Conservation (phyloP, 2,113 vertebrate genomes). For the Pedetes capensis region DNA sequence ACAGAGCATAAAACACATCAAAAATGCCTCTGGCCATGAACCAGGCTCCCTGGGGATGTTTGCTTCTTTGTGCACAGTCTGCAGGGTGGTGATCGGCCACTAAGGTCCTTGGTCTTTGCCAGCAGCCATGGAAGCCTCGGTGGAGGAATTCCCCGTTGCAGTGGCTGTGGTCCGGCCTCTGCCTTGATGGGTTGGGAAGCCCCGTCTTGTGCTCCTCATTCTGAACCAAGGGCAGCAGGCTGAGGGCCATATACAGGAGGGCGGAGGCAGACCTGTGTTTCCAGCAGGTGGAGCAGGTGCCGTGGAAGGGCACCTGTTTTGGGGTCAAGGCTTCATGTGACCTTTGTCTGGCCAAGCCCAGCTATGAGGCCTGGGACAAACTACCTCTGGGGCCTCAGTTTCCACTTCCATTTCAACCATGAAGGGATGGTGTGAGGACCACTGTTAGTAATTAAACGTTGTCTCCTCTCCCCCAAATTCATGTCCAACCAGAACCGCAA, state of each 20-base stretch:
- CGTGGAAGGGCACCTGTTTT: rapidly evolving
- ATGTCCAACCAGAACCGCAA: not conserved
- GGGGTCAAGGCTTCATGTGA: not conserved
- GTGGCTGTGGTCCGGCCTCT: not conserved
- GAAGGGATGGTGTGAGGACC: not conserved
- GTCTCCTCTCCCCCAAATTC: not conserved
- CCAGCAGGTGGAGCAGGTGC: not conserved
- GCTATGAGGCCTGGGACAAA: not conserved
- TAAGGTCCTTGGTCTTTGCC: rapidly evolving
- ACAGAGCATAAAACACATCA: rapidly evolving
- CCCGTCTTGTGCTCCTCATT: not conserved
- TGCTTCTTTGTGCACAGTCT: not conserved
- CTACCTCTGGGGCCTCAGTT: not conserved
- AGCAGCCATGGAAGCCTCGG: not conserved
- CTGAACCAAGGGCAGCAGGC: not conserved
- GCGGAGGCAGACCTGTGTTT: rapidly evolving
- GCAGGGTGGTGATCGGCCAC: not conserved
- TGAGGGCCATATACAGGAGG: too few relatives aligned
- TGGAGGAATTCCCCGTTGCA: rapidly evolving
- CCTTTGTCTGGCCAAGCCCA: not conserved
- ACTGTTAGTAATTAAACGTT: rapidly evolving
- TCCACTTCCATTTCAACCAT: not conserved
- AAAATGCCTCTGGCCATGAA: rapidly evolving
- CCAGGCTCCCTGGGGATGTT: not conserved
- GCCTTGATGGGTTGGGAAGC: not conserved